Conservation (phyloP, 35 echinoderm and acorn worm species). For the Chiridota heheva region DNA sequence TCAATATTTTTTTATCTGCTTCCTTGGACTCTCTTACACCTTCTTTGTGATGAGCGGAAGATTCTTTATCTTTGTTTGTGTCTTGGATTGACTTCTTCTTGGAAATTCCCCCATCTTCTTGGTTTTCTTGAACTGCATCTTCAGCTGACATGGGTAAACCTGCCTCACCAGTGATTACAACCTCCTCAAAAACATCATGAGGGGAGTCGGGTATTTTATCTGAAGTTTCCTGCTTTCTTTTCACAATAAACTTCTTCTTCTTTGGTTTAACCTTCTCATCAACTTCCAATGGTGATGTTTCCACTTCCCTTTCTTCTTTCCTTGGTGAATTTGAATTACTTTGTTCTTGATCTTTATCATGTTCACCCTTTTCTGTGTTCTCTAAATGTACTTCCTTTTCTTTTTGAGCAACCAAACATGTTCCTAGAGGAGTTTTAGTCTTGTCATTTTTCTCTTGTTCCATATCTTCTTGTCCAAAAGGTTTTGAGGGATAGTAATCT, state of each 20-base stretch:
- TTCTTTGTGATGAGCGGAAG: neutral
- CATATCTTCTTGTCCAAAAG: neutral
- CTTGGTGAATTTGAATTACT: neutral
- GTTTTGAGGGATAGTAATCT: neutral
- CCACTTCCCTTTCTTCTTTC: neutral
- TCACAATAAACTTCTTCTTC: slow-evolving; percentile 38
- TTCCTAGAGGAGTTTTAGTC: neutral
- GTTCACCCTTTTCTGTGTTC: neutral
- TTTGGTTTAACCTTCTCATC: slow-evolving; percentile 1
- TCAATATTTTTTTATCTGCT: neutral
- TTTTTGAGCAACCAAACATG: neutral
- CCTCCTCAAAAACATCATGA: neutral
- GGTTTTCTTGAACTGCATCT: neutral
- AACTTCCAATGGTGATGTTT: neutral
- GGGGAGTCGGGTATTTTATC: too few relatives aligned
- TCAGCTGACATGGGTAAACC: neutral
- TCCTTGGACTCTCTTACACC: neutral
- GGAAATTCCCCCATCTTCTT: neutral
- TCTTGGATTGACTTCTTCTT: neutral
- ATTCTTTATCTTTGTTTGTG: neutral
- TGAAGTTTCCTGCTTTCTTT: neutral
- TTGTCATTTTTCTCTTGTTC: neutral
- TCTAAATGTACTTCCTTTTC: neutral
- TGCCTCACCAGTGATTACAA: neutral
- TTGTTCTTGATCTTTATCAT: neutral